Base-by-base conservation (phyloP, 2,113 vertebrate genomes). In the Columbina picui region DNA sequence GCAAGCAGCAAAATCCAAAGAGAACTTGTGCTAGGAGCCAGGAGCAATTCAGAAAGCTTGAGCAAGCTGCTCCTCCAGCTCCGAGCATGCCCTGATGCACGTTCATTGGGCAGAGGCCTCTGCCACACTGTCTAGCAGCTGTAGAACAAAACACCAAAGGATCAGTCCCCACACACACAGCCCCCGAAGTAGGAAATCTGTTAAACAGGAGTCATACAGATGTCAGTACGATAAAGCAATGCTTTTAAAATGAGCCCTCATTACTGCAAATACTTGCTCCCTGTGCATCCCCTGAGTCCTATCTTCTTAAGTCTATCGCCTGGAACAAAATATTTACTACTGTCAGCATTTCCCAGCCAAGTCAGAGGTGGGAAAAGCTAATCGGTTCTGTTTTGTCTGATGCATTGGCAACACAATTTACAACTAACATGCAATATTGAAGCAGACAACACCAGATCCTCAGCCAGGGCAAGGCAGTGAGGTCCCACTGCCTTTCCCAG, bases 251-350 rank as follows among this genome's bases (percentile, higher is more conserved):
- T 16, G 25, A 93, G 73, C 36, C n/a, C 73, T 96, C 52, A 60
- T 89, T 94, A 93, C 65, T 57, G 64, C 68, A 89, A 88, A 84
- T 87, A 53, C 60, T 94, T 53, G 34, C 64, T 86, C 74, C 69
- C 59, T 61, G 16, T 26, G 64, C 77, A 67, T 64, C 76, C 45
- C 69, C 60, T 18, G 60, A 81, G 82, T 67, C 19, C 0, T 7
- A 81, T 67, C 68, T 67, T 79, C 81, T 86, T 32, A 90, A 75
- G 38, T 52, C 74, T 75, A 67, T 22, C 52, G 85, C 69, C 52
- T 88, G 52, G 32, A 93, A 96, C 47, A 84, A 90, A 90, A 39
- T 68, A 96, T 63, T 91, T 94, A 52, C 87, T 60, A 7, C 53
- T 18, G 20, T 83, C 92, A 94, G 90, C n/a, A 59, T 36, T 88